Evolutionary conservation across 2,113 vertebrate species (phyloP), one percentile per base, ranked within the genome.

Genomic region (Eubucco bourcierii): DNA sequence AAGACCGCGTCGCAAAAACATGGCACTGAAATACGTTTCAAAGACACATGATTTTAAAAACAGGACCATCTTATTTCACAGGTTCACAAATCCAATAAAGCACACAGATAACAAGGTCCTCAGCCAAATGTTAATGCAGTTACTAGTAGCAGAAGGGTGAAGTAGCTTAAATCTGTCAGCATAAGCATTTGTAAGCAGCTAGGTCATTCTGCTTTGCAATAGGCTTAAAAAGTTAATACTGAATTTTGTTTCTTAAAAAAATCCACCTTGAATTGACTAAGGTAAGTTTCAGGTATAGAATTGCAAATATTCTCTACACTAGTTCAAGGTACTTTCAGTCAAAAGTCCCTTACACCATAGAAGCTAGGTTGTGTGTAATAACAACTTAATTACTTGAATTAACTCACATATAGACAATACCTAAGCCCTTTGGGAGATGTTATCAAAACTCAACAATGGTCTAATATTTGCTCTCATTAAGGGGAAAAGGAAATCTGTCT

Each of bases 31-130:
- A 95, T 9, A 78, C 34, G 16, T 91, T 90, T 94, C 71, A 76
- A 93, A 95, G 44, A 73, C 18, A 75, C 87, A 50, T 33, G 9
- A 74, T 52, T 83, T 91, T 90, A 89, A 76, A 84, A 84, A 47
- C 13, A 80, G 31, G 31, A 72, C 24, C 2, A 46, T 65, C 37
- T 80, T 76, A 27, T 68, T 87, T 34, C 72, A 63, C 80, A 60
- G 6, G 59, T 24, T 61, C 79, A 64, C 3, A 6, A 89, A 65
- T 84, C 53, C 50, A 81, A 14, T 41, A 61, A 80, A 86, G 68
- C 7, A 47, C 10, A 84, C 3, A 64, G 18, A 41, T 31, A 90
- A 78, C 10, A 72, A 74, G 24, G 74, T 52, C 9, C 7, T 47
- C 41, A 52, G 72, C 4, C 55, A 88, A 88, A 80, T 44, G 55